Conservation (phyloP, 2,888 invertebrate genomes). For the Cabera pusaria region DNA sequence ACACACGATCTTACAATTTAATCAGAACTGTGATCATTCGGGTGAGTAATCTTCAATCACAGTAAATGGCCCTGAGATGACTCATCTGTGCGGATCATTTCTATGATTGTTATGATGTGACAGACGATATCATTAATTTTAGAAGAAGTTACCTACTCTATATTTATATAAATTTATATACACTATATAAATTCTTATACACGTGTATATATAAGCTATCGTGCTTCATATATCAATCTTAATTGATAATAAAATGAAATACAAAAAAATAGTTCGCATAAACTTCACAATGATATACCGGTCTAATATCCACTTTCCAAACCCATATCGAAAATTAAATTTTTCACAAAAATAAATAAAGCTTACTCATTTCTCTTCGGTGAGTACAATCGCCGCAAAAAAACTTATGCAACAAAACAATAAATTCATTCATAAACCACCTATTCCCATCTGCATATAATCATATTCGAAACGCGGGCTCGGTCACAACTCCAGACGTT, state of each 20-base stretch:
- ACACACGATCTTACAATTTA: slow-evolving; percentile 24
- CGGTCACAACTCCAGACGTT: slow-evolving; percentile 52
- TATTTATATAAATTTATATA: too few species aligned
- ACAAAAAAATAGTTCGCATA: too few species aligned
- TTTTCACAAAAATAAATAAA: too few species aligned
- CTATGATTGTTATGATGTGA: slow-evolving; percentile 18
- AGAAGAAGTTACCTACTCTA: too few species aligned
- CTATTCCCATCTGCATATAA: slow-evolving; percentile 47
- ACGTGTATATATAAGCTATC: too few species aligned
- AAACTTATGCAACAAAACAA: slow-evolving; percentile 43
- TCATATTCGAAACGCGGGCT: slow-evolving; percentile 42
- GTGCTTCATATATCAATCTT: too few species aligned
- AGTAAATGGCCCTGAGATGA: slow-evolving; percentile 17
- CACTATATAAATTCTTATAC: too few species aligned
- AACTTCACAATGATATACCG: too few species aligned
- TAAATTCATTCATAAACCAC: slow-evolving; percentile 56
- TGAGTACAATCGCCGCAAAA: slow-evolving; percentile 30
- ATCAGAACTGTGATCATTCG: slow-evolving; percentile 27
- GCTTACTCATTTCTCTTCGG: slow-evolving; percentile 15
- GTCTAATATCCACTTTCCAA: too few species aligned
- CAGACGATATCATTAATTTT: slow-evolving; percentile 3
- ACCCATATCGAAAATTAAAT: too few species aligned
- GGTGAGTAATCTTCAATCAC: slow-evolving; percentile 33
- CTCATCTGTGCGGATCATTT: slow-evolving; percentile 17
- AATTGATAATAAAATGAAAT: too few species aligned